phyloP scores from a whole-genome alignment of 2,113 vertebrate species.

The Vulpes lagopus region DNA sequence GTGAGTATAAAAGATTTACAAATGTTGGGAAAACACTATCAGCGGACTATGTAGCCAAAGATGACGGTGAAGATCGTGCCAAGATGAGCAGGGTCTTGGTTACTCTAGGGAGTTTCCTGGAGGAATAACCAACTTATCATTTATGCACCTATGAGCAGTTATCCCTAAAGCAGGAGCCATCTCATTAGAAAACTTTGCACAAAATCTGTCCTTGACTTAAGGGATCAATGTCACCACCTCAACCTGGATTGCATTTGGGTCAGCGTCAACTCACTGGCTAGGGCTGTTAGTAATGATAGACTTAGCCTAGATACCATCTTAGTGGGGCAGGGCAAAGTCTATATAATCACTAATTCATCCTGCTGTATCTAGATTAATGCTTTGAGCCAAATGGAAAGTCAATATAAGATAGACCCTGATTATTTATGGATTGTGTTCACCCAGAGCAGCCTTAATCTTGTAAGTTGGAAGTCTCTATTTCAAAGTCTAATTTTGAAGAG shows the following conservation, averaged over 20 bases:
- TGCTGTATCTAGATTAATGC: background rate
- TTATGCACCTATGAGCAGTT: background rate
- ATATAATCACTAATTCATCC: background rate
- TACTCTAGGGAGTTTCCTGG: background rate
- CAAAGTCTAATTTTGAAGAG: conserved; percentile 20
- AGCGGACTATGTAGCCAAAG: background rate
- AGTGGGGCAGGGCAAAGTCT: background rate
- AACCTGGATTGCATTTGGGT: background rate
- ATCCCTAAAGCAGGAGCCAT: background rate
- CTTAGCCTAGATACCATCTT: background rate
- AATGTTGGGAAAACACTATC: background rate
- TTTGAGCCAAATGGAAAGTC: background rate
- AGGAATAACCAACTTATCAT: background rate
- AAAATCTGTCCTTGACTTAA: conserved; percentile 16
- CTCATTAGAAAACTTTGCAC: background rate
- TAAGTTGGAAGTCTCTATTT: background rate
- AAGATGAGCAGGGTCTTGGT: background rate
- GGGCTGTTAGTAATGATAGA: background rate
- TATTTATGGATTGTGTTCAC: background rate
- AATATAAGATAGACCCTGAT: background rate
- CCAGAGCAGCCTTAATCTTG: background rate
- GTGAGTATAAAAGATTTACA: background rate
- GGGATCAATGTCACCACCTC: background rate
- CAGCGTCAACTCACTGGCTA: background rate
- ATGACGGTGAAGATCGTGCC: background rate